A percentile compares a stretch with the other conserved stretches of the same genome.
Conservation (phyloP, 2,113 vertebrate species). For the Eulemur macaco region DNA sequence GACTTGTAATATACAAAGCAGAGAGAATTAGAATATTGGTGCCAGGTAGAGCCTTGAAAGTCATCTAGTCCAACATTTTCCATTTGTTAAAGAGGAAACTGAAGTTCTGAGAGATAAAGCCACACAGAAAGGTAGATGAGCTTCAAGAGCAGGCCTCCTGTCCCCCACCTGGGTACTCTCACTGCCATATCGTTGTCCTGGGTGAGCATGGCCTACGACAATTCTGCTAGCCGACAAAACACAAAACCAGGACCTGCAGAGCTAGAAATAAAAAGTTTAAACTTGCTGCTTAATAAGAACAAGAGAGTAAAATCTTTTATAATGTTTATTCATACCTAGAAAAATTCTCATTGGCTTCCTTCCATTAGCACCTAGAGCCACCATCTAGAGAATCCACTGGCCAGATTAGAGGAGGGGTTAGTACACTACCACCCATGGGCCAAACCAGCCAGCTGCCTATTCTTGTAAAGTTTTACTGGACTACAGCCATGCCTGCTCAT, state of each 20-base stretch:
- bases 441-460: neutral
- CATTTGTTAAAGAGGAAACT: neutral
- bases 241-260: neutral
- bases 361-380: neutral
- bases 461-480: neutral
- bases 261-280: neutral
- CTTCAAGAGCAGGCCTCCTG: neutral
- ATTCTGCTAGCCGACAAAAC: neutral
- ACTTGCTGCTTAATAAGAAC: neutral
- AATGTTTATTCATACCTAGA: neutral
- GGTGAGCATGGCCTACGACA: neutral
- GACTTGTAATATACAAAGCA: neutral
- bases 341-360: neutral
- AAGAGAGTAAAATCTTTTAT: neutral
- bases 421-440: neutral
- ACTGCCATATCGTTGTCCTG: accelerated
- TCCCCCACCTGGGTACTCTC: neutral
- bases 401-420: neutral
- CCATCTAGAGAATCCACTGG: neutral
- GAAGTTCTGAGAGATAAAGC: neutral
- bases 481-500: neutral
- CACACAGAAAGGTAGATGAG: neutral
- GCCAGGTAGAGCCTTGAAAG: neutral
- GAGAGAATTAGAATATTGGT: neutral
- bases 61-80: neutral